A percentile compares a stretch with the other conserved stretches of the same genome.
Conservation (phyloP, 1,140 invertebrate genomes). For the Megalonaias nervosa region DNA sequence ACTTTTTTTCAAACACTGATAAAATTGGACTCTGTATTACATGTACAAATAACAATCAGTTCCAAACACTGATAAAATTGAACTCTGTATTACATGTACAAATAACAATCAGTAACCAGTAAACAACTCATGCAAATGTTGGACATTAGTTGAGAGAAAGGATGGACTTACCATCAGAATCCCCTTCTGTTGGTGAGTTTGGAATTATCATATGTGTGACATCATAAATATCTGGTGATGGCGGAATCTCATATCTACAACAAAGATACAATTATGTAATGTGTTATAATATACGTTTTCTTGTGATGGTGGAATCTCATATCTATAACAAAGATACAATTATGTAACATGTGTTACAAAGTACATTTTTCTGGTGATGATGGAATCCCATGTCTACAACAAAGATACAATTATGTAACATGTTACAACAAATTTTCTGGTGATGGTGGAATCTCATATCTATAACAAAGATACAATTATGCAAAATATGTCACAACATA, state of each 20-base stretch:
- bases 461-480: slow-evolving; percentile 10
- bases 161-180: too few species aligned
- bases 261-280: slow-evolving; percentile 11
- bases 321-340: slow-evolving; percentile 16
- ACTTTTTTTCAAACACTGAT: too few species aligned
- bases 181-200: slow-evolving; percentile 44
- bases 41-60: too few species aligned
- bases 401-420: slow-evolving; percentile 16
- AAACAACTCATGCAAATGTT: too few species aligned
- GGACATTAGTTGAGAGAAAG: too few species aligned
- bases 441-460: slow-evolving; percentile 47
- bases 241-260: slow-evolving; percentile 39
- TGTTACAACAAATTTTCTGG: slow-evolving; percentile 38
- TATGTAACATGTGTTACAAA: slow-evolving; percentile 32
- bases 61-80: too few species aligned
- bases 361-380: slow-evolving; percentile 47
- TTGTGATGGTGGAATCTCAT: slow-evolving; percentile 49
- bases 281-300: slow-evolving; percentile 38
- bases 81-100: too few species aligned
- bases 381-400: slow-evolving; percentile 37
- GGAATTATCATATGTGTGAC: slow-evolving; percentile 51
- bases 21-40: too few species aligned
- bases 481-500: slow-evolving; percentile 9
- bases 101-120: too few species aligned
- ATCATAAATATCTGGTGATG: slow-evolving; percentile 48